These are phyloP conservation scores for Tichodroma muraria DNA, from an alignment of 2,113 vertebrate species.

Conservation along the genomic window DNA sequence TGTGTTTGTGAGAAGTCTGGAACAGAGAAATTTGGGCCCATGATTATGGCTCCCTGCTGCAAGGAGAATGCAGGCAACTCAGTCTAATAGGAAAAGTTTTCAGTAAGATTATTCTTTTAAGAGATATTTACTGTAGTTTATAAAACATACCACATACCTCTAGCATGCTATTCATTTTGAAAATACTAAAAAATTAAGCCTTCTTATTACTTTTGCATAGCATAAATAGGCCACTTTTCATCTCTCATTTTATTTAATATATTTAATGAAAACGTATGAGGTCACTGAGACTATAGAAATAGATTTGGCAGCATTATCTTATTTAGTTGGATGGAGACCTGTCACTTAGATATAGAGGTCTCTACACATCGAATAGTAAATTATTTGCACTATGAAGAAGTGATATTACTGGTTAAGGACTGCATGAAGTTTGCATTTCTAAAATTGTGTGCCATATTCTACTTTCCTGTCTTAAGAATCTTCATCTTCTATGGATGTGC, in stretches of 20 bases:
- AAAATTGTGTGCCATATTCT: background rate
- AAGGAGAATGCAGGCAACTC: background rate
- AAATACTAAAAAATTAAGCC: background rate
- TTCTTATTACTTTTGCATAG: background rate
- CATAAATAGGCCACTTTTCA: background rate
- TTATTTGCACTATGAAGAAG: constrained; percentile 41
- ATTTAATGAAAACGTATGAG: constrained; percentile 64
- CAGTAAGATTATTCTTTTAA: background rate
- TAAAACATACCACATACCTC: background rate
- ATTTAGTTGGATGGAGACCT: constrained; percentile 50
- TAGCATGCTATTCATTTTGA: background rate
- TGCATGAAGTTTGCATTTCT: constrained; percentile 35
- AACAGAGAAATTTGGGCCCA: background rate
- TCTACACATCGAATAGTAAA: constrained; percentile 47
- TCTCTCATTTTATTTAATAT: constrained; percentile 15
- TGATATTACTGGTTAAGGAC: constrained; percentile 9
- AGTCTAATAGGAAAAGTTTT: background rate
- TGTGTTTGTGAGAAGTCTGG: background rate
- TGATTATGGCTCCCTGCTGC: background rate
- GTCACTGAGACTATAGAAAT: constrained; percentile 37
- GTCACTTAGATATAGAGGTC: constrained; percentile 35
- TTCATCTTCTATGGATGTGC: background rate
- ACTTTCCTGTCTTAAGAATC: background rate
- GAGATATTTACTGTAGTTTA: background rate
- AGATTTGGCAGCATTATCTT: constrained; percentile 52